Percentiles rank a stretch among this genome's conserved stretches.
phyloP scores from a whole-genome alignment of 2,113 vertebrate genomes.

The Cyphomyrus discorhynchus region DNA sequence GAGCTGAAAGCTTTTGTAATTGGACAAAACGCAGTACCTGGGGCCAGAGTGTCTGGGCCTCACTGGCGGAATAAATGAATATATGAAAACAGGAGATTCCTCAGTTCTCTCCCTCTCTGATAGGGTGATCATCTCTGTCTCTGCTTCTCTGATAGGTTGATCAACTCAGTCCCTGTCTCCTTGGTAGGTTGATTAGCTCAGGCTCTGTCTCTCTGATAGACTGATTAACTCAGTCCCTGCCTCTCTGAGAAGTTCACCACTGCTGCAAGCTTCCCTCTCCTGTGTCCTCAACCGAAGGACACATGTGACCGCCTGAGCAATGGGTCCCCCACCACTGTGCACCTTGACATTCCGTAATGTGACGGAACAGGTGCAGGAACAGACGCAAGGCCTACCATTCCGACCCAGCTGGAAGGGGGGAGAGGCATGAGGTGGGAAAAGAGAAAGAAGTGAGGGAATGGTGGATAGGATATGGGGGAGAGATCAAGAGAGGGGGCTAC shows the following conservation, averaged over 20 bases:
- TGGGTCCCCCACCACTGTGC: not conserved
- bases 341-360: not conserved
- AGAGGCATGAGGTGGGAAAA: not conserved
- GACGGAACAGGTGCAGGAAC: not conserved
- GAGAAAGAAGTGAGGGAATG: not conserved
- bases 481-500: not conserved
- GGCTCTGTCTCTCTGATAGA: not conserved
- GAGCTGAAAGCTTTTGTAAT: not conserved
- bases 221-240: not conserved
- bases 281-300: not conserved
- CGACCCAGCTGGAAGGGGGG: not conserved
- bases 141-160: not conserved
- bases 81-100: not conserved
- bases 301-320: not conserved
- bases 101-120: not conserved
- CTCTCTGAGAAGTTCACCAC: not conserved
- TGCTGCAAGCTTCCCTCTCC: not conserved
- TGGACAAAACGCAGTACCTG: not conserved
- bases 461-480: not conserved
- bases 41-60: not conserved
- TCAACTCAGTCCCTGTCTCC: not conserved
- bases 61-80: not conserved
- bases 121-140: not conserved
- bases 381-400: not conserved
- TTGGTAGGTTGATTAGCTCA: not conserved